phyloP scores from a whole-genome alignment of 37 sponge, comb jelly and placozoan species.

The Mnemiopsis leidyi region DNA sequence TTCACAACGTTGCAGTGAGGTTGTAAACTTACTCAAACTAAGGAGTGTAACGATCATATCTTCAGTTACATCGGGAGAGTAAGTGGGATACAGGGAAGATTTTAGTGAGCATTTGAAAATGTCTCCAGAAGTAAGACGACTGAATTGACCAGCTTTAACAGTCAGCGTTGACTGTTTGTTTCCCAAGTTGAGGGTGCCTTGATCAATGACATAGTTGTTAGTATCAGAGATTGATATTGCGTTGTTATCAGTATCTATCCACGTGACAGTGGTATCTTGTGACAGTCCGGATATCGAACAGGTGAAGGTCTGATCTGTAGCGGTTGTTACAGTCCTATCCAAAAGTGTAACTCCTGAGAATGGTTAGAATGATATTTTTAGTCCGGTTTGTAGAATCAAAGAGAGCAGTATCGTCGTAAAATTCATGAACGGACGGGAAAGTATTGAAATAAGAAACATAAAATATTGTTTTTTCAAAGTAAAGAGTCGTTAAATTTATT shows the following conservation, averaged over 20 bases:
- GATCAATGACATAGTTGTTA: background rate
- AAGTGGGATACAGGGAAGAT: background rate
- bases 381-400: too few relatives aligned
- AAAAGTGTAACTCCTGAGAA: background rate
- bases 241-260: background rate
- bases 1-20: too few relatives aligned
- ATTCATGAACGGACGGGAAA: too few relatives aligned
- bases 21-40: background rate
- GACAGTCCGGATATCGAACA: background rate
- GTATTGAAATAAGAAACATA: too few relatives aligned
- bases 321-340: background rate
- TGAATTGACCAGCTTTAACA: background rate
- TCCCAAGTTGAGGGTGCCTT: background rate
- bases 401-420: too few relatives aligned
- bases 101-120: background rate
- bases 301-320: background rate
- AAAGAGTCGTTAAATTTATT: too few relatives aligned
- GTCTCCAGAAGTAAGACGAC: background rate
- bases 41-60: background rate
- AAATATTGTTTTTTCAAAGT: too few relatives aligned
- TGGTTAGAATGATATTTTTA: too few relatives aligned
- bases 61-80: background rate
- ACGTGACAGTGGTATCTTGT: background rate
- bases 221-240: background rate
- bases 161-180: background rate